Evolutionary conservation across 2,888 invertebrate species (phyloP).

Genomic region (Eueremaeus valkanovi): DNA sequence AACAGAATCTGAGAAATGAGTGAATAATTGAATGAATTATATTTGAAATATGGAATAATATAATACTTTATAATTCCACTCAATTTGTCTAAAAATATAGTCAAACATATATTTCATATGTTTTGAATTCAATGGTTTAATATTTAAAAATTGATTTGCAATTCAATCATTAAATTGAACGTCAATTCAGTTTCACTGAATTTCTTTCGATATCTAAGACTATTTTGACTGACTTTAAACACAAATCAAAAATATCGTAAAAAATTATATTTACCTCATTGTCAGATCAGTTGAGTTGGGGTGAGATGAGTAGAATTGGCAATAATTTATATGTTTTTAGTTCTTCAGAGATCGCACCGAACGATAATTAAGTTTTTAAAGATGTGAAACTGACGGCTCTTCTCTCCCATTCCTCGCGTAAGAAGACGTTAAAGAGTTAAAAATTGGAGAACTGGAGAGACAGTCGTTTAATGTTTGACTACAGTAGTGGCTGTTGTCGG

Average conservation of each 20-base stretch:
- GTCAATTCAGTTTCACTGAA: too few species aligned
- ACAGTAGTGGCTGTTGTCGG: conserved; percentile 16
- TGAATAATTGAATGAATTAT: too few species aligned
- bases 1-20: too few species aligned
- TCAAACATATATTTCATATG: too few species aligned
- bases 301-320: neutral
- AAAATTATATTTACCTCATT: conserved; percentile 26
- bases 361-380: conserved; percentile 20
- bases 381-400: neutral
- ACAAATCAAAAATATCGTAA: neutral
- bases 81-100: too few species aligned
- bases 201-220: too few species aligned
- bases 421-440: neutral
- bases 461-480: neutral
- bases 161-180: too few species aligned
- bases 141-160: too few species aligned
- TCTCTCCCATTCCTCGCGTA: too few species aligned
- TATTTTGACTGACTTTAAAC: neutral
- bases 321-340: neutral
- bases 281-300: neutral
- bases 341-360: neutral
- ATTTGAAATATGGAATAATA: too few species aligned
- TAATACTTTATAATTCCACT: too few species aligned
- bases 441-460: neutral
- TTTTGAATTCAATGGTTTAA: too few species aligned